Conservation (phyloP, 2,888 invertebrate species). For the Orthosia cruda region DNA sequence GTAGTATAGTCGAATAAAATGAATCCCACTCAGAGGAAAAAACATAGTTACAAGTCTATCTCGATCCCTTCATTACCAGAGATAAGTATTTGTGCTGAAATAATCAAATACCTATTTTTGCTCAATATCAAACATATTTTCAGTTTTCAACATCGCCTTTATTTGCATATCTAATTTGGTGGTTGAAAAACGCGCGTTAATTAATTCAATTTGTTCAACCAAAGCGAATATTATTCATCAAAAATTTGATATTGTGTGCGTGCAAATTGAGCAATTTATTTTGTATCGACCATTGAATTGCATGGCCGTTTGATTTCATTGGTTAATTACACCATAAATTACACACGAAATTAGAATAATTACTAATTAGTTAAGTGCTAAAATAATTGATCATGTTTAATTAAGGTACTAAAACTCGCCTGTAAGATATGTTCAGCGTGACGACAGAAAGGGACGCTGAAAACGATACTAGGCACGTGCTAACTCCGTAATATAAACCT, state of each 20-base stretch:
- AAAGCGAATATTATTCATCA: conserved; percentile 55
- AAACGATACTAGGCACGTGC: conserved; percentile 96
- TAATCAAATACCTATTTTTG: conserved; percentile 18
- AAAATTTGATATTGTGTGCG: conserved; percentile 52
- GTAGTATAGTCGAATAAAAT: not conserved
- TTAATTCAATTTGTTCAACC: conserved; percentile 45
- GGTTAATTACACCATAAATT: conserved; percentile 19
- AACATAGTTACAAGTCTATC: no score
- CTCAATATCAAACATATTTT: conserved; percentile 28
- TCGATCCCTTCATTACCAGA: not conserved
- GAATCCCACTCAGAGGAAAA: not conserved
- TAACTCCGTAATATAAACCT: conserved; percentile 96
- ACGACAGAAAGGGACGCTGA: conserved; percentile 96
- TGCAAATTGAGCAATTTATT: conserved; percentile 60
- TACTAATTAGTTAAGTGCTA: conserved; percentile 8
- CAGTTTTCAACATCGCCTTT: conserved; percentile 8
- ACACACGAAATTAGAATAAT: not conserved
- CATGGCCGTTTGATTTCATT: conserved; percentile 45
- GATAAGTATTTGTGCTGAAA: conserved; percentile 1
- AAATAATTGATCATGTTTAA: conserved; percentile 12
- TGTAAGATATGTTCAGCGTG: conserved; percentile 96
- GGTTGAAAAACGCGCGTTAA: conserved; percentile 38
- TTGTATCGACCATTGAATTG: conserved; percentile 50
- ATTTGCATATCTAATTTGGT: conserved; percentile 51
- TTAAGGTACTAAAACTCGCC: conserved; percentile 82